phyloP scores from a whole-genome alignment of 2,888 invertebrate species.

The Danaus chrysippus region DNA sequence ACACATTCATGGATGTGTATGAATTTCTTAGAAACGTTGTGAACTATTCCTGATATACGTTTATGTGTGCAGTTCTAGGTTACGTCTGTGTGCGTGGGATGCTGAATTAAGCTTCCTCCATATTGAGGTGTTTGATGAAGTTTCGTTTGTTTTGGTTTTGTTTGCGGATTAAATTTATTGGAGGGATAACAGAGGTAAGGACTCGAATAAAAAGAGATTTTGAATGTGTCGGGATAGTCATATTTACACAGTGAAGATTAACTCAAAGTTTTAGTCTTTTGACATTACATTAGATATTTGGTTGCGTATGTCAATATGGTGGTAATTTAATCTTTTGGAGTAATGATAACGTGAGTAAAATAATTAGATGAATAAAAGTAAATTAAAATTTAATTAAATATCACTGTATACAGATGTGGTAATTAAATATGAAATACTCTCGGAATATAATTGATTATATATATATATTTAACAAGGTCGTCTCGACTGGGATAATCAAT shows the following conservation, averaged over 20 bases:
- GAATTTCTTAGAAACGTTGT: constrained; percentile 49
- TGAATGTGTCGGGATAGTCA: constrained; percentile 7
- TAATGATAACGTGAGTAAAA: too few relatives aligned
- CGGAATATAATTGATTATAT: too few relatives aligned
- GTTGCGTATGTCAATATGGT: not conserved
- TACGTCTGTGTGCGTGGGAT: constrained; percentile 54
- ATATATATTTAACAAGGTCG: too few relatives aligned
- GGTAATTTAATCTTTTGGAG: too few relatives aligned
- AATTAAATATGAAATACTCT: too few relatives aligned
- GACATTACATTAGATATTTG: not conserved
- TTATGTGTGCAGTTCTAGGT: constrained; percentile 37
- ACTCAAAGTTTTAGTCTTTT: not conserved
- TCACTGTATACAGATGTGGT: too few relatives aligned
- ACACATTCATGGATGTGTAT: constrained; percentile 41
- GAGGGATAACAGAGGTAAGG: constrained; percentile 20
- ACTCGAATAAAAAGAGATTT: constrained; percentile 13
- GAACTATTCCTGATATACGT: constrained; percentile 28
- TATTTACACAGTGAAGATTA: constrained; percentile 1
- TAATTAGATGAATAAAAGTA: too few relatives aligned
- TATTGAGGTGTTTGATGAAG: constrained; percentile 41
- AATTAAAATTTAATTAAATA: too few relatives aligned
- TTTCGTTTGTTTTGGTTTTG: constrained; percentile 36
- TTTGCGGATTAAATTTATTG: constrained; percentile 28
- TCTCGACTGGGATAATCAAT: not conserved
- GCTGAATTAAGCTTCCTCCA: constrained; percentile 59